Conservation (phyloP, 30 jellyfish, hydroid and myxozoan genomes). For the Sanderia malayensis region DNA sequence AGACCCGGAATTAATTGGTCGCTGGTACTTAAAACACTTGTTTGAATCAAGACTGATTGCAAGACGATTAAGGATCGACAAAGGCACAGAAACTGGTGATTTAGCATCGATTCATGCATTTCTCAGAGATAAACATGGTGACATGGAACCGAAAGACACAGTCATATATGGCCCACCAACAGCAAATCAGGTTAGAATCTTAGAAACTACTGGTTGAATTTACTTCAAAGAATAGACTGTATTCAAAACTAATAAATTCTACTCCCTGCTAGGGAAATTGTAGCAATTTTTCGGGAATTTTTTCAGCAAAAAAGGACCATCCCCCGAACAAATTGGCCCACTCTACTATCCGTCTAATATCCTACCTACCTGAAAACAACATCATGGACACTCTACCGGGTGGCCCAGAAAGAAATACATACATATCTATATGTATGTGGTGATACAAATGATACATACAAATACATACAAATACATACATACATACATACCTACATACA, state of each 20-base stretch:
- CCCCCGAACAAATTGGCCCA: background rate
- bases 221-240: no score
- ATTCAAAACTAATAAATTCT: no score
- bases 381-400: no score
- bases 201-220: no score
- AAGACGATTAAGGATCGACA: conserved; percentile 2
- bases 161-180: conserved; percentile 38
- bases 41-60: background rate
- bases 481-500: no score
- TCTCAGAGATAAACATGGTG: no score
- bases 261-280: background rate
- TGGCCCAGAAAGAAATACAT: no score
- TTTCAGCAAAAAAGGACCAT: background rate
- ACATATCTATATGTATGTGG: no score
- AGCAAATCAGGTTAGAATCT: conserved; percentile 17
- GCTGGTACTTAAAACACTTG: conserved; percentile 32
- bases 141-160: conserved; percentile 28
- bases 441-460: no score
- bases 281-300: background rate
- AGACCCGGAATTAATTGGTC: conserved; percentile 29
- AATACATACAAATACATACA: no score
- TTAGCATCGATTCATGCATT: no score
- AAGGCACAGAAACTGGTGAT: no score
- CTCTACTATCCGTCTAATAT: background rate
- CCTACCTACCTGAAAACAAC: background rate